Evolutionary conservation across 2,888 invertebrate genomes (phyloP), one percentile per base, ranked within the genome.

Genomic region (Elysia crispata): DNA sequence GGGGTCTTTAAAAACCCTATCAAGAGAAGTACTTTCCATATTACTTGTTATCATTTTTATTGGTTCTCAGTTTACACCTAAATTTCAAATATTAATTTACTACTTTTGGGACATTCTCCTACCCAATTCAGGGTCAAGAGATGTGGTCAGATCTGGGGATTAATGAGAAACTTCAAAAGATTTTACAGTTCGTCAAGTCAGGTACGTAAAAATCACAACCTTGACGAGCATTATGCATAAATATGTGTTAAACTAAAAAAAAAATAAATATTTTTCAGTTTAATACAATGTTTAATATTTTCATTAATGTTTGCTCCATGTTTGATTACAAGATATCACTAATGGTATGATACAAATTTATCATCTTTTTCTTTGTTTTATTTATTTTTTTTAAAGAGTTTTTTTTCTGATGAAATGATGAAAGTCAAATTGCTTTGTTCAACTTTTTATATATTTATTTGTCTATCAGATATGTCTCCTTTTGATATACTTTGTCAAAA

Each of bases 61-160:
- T n/a, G n/a, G n/a, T n/a, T n/a, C n/a, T n/a, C n/a, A n/a, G n/a
- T n/a, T n/a, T n/a, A n/a, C n/a, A n/a, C n/a, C n/a, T n/a, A n/a
- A n/a, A n/a, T n/a, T n/a, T n/a, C n/a, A n/a, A n/a, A 3, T 41
- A 6, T 41, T 41, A 41, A 41, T 41, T 6, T 11, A 6, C 11
- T 41, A 41, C 41, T 41, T 11, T 41, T 60, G 3, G 23, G 8
- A 60, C 23, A 30, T 50, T 28, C 28, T 33, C n/a, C 67, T 64
- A 49, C 67, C 3, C 75, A 15, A 75, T 76, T 15, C 78, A 92
- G 92, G 88, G 87, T 25, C 84, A 84, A 76, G 79, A 84, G 31
- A 76, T 92, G 33, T 91, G 91, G 90, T 28, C 83, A 70, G 85
- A 85, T 18, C 81, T 86, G 11, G 76, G 86, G 6, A 79, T 90